Conservation (phyloP, 1,140 invertebrate species). For the Drosophila arizonae region DNA sequence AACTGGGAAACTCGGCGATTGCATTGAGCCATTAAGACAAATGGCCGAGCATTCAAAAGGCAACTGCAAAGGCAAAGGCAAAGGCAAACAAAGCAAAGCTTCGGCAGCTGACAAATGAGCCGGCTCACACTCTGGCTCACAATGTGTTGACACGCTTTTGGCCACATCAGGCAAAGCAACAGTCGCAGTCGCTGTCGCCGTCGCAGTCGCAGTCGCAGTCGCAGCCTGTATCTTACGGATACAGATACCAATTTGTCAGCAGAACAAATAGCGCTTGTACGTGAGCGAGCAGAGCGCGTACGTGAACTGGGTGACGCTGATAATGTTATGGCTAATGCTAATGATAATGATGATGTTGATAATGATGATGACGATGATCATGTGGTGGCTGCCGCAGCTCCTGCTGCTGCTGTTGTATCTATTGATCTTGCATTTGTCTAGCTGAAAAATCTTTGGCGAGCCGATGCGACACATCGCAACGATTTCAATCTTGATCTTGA, state of each 20-base stretch:
- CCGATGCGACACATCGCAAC: constrained; percentile 51
- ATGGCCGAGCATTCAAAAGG: constrained; percentile 60
- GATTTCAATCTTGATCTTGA: constrained; percentile 80
- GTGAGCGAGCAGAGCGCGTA: constrained; percentile 53
- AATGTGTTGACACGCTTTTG: constrained; percentile 76
- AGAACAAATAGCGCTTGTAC: constrained; percentile 67
- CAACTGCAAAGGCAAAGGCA: constrained; percentile 15
- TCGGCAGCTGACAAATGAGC: constrained; percentile 67
- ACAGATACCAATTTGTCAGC: constrained; percentile 65
- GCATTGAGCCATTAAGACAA: constrained; percentile 73
- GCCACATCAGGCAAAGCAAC: constrained; percentile 13
- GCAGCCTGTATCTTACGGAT: constrained; percentile 49
- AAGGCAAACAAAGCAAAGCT: constrained; percentile 50
- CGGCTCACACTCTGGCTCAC: constrained; percentile 46
- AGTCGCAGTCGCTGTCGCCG: neutral
- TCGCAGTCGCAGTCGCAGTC: neutral
- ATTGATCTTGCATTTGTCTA: constrained; percentile 41
- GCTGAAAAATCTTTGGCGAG: constrained; percentile 38
- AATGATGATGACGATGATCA: neutral
- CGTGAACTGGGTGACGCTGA: constrained; percentile 65
- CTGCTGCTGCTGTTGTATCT: constrained; percentile 12
- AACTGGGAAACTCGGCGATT: constrained; percentile 35
- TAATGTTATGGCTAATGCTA: constrained; percentile 10
- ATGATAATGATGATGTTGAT: constrained; percentile 12
- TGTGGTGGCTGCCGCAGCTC: neutral